Evolutionary conservation across 2,113 vertebrate species (phyloP), one percentile per base, ranked within the genome.

Genomic region (Donacobius atricapilla): DNA sequence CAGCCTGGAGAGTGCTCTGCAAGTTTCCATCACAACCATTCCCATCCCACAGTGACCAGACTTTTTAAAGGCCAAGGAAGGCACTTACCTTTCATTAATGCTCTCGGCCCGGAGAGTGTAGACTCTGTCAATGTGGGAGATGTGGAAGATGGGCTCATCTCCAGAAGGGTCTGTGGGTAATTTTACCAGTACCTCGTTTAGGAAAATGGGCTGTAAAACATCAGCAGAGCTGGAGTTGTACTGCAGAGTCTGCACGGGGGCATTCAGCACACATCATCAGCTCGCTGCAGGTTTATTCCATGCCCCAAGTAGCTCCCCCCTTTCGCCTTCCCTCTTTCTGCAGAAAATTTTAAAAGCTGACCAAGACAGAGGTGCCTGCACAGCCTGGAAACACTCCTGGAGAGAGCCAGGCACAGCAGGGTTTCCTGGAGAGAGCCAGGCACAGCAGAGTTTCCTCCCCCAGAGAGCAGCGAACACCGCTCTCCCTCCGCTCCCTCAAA

Each of bases 151-250:
- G 48, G 99, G 99, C 27, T 99, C 99, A 15, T 99, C 99, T 96
- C 99, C 99, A 39, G 99, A 99, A 56, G 99, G 99, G 96, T 99
- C 99, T 2, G 99, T 99, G 37, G 99, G 99, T 51, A 99, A 97
- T 96, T 99, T 99, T 66, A 99, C 99, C 72, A 99, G 97, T 71
- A 99, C 99, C 93, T 99, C 99, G 16, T 99, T 99, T 21, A 99
- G 98, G 96, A 99, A 99, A 97, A 99, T 99, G 20, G 99, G 99
- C 99, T 99, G 98, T 30, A 97, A 97, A 94, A 97, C 56, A 97
- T 91, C 7, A 96, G 95, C 78, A 97, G 87, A 92, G 75, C 93
- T 76, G 60, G 53, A 82, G 87, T 88, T 91, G 64, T 69, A 81
- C 33, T 9, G 19, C 71, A 42, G 5, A 22, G 87, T 53, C 60